phyloP scores from a whole-genome alignment of 2,797 vertebrate species.

The Tragelaphus oryx region DNA sequence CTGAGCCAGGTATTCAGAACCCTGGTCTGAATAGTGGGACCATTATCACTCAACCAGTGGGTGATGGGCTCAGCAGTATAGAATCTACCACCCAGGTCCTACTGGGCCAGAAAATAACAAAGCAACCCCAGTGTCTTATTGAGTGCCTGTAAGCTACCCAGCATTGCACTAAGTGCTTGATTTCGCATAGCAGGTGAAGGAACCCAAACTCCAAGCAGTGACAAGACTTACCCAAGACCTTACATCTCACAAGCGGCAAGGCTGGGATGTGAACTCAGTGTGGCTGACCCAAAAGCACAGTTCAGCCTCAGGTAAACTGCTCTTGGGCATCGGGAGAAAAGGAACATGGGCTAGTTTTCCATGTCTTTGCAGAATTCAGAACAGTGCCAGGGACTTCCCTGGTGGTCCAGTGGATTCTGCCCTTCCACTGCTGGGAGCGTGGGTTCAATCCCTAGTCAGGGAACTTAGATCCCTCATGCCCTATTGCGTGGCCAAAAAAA shows the following conservation, averaged over 20 bases:
- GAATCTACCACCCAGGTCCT: background rate
- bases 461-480: background rate
- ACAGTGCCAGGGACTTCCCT: background rate
- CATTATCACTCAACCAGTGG: background rate
- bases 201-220: background rate
- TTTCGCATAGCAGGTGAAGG: background rate
- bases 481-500: background rate
- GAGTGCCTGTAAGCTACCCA: background rate
- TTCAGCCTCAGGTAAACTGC: background rate
- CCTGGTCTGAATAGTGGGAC: background rate
- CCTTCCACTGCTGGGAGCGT: background rate
- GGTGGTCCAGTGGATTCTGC: background rate
- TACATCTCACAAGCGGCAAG: background rate
- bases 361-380: background rate
- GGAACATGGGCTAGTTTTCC: background rate
- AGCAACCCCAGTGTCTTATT: background rate
- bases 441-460: background rate
- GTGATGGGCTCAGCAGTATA: background rate
- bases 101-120: background rate
- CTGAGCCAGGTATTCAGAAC: background rate
- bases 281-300: background rate
- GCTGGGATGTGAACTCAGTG: background rate
- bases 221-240: background rate
- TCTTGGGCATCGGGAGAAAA: background rate
- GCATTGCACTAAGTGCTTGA: background rate